phyloP scores from a whole-genome alignment of 2,888 invertebrate species.

The Limnephilus marmoratus region DNA sequence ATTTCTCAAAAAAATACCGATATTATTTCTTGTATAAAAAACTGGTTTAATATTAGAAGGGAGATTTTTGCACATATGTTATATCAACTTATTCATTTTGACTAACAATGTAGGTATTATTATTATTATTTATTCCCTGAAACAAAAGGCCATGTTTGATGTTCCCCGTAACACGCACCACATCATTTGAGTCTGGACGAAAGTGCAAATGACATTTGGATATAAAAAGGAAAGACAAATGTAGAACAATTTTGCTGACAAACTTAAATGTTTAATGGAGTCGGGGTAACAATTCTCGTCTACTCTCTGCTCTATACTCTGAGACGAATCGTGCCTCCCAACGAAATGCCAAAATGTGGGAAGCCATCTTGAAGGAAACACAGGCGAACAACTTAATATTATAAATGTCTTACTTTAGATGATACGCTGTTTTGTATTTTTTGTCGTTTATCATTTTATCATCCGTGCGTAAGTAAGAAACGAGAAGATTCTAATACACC shows the following conservation, averaged over 20 bases:
- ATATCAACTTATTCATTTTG: too few species aligned
- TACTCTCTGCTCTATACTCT: not conserved
- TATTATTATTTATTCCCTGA: too few species aligned
- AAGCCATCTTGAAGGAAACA: not conserved
- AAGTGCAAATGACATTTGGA: constrained; percentile 56
- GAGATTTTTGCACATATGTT: too few species aligned
- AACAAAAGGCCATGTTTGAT: too few species aligned
- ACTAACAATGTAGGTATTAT: too few species aligned
- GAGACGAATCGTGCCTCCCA: not conserved
- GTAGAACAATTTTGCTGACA: constrained; percentile 53
- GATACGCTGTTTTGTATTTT: constrained; percentile 7
- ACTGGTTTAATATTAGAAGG: too few species aligned
- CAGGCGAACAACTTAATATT: constrained; percentile 33
- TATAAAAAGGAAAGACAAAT: constrained; percentile 56
- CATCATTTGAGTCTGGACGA: constrained; percentile 26
- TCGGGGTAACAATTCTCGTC: constrained; percentile 38
- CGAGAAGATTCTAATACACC: too few species aligned
- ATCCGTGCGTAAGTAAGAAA: constrained; percentile 20
- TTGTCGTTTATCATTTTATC: constrained; percentile 7
- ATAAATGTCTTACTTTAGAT: constrained; percentile 3
- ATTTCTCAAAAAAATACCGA: too few species aligned
- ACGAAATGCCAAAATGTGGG: not conserved
- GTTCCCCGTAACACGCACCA: not conserved
- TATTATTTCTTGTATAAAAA: too few species aligned
- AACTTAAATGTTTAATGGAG: constrained; percentile 54